Evolutionary conservation across 2,797 vertebrate species (phyloP), one percentile per base, ranked within the genome.

Genomic region (Phaenicophaeus curvirostris): DNA sequence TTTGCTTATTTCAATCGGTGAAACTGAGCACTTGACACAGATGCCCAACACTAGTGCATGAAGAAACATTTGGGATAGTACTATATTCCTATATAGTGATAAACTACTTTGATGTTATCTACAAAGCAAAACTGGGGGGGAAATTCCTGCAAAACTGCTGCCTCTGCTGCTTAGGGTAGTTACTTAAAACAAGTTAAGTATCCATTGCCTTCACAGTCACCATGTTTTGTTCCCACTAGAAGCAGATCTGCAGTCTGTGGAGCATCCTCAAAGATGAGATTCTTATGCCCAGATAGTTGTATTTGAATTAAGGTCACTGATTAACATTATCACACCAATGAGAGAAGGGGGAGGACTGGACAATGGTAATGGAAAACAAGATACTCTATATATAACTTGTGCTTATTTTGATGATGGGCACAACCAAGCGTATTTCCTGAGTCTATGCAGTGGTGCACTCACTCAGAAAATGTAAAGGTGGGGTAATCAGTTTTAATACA

Each of bases 321-420:
- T 12, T 18, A 91, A 59, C 8, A 27, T n/a, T 35, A 57, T 25
- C n/a, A 77, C 10, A 37, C 13, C 46, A 19, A 18, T 18, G 10
- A 89, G 7, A 76, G 21, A 79, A 73, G 28, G n/a, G 25, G 25
- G 15, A 81, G 9, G 44, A 41, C 16, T 16, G 2, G 31, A 67
- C n/a, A 73, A 16, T 0, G 3, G 33, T 20, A 88, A 83, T 2
- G 5, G 33, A 66, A 91, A 86, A 9, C 15, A 39, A 37, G 25
- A 4, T 2, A 31, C 6, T n/a, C 44, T 63, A 51, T 30, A 81
- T 21, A 25, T 9, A 90, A 33, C 10, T 54, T 0, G 0, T 35
- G 25, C 25, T 72, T 92, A 51, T 84, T 93, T 84, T 79, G 19
- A 72, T 3, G 25, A 62, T 5, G 21, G 30, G 51, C 15, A 58